phyloP scores from a whole-genome alignment of 2,113 vertebrate genomes.

The Eptatretus burgeri region DNA sequence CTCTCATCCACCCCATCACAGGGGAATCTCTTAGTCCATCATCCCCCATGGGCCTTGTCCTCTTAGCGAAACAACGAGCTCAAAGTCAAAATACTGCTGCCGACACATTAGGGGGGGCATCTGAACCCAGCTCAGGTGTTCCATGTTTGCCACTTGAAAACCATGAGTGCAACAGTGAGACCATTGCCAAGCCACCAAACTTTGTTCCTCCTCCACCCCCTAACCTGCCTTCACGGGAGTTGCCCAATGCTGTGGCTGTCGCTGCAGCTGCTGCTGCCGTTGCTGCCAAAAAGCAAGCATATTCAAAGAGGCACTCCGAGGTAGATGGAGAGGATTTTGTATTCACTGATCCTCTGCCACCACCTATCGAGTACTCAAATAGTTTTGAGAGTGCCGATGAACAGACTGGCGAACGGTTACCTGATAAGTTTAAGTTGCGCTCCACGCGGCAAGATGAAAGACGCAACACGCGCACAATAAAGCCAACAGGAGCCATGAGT shows the following conservation, averaged over 20 bases:
- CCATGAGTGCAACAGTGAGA: background rate
- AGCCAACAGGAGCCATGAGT: conserved; percentile 18
- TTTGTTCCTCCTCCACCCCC: background rate
- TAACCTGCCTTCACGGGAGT: background rate
- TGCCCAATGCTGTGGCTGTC: background rate
- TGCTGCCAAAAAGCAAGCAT: background rate
- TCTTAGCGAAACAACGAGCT: too few species aligned
- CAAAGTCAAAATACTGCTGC: too few species aligned
- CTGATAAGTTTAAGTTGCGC: conserved; percentile 29
- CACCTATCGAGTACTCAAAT: conserved; percentile 81
- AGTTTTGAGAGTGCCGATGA: conserved; percentile 83
- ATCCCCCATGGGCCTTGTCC: too few species aligned
- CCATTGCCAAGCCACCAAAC: background rate
- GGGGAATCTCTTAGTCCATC: conserved; percentile 21
- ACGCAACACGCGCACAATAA: conserved; percentile 23
- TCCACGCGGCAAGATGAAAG: conserved; percentile 13
- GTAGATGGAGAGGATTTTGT: conserved; percentile 79
- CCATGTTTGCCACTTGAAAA: background rate
- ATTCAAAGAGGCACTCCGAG: too few species aligned
- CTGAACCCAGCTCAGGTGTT: background rate
- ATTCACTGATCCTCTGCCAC: conserved; percentile 65
- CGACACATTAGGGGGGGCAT: too few species aligned
- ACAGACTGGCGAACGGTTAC: conserved; percentile 18
- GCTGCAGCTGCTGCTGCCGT: conserved; percentile 2
- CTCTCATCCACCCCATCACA: conserved; percentile 22